Conservation (phyloP, 2,888 invertebrate genomes). For the Aplocera efformata region DNA sequence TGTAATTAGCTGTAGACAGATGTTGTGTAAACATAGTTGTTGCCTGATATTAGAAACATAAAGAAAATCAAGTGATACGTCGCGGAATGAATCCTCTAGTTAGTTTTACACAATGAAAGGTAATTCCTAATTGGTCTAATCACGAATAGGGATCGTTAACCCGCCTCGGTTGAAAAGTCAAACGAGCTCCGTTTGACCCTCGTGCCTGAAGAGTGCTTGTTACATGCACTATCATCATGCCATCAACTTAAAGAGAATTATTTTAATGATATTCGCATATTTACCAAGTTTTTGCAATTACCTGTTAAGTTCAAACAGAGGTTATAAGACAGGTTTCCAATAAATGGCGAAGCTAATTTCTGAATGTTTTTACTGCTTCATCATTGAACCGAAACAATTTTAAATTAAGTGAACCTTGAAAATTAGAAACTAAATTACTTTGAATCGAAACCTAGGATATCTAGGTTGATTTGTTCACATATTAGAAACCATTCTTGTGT, state of each 20-base stretch:
- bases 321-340: constrained; percentile 25
- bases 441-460: constrained; percentile 9
- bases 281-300: constrained; percentile 20
- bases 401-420: constrained; percentile 16
- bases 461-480: constrained; percentile 14
- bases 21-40: constrained; percentile 29
- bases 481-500: constrained; percentile 25
- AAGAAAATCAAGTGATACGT: constrained; percentile 17
- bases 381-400: constrained; percentile 19
- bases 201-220: constrained; percentile 28
- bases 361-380: constrained; percentile 20
- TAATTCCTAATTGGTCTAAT: constrained; percentile 37
- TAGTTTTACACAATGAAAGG: constrained; percentile 28
- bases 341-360: constrained; percentile 16
- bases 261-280: constrained; percentile 24
- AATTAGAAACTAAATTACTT: constrained; percentile 10
- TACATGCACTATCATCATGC: constrained; percentile 25
- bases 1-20: constrained; percentile 27
- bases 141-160: constrained; percentile 37
- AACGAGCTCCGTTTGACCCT: constrained; percentile 33
- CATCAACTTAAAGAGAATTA: constrained; percentile 28
- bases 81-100: constrained; percentile 16
- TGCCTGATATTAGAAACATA: constrained; percentile 21
- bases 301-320: constrained; percentile 19
- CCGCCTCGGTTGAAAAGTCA: constrained; percentile 35